Evolutionary conservation across 2,797 vertebrate species (phyloP).

Genomic region (Glossophaga mutica): DNA sequence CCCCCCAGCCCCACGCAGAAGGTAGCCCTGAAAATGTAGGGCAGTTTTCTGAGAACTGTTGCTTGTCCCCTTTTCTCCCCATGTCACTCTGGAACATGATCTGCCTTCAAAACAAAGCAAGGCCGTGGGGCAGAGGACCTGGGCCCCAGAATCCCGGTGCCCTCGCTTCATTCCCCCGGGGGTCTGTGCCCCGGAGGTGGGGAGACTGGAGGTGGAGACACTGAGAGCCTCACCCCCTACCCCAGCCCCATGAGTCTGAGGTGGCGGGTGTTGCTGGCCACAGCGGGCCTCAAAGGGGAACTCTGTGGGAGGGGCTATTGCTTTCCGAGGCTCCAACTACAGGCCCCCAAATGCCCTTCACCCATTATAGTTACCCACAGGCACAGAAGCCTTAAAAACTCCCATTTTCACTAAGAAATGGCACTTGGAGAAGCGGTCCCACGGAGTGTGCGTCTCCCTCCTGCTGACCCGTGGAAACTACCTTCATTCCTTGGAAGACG

Average conservation of each 20-base stretch:
- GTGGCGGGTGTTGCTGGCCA: neutral
- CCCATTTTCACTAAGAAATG: neutral
- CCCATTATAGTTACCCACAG: neutral
- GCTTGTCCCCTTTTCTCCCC: neutral
- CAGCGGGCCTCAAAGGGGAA: no score
- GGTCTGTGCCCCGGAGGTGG: no score
- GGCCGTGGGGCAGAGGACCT: neutral
- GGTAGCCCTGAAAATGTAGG: neutral
- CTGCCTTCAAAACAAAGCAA: slow-evolving; percentile 47
- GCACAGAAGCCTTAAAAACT: neutral
- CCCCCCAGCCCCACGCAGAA: neutral
- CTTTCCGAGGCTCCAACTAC: neutral
- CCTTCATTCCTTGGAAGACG: neutral
- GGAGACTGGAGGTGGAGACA: no score
- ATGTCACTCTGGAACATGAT: neutral
- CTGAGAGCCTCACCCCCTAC: neutral
- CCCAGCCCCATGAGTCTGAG: neutral
- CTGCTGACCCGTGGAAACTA: neutral
- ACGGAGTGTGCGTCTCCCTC: no score
- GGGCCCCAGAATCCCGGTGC: neutral
- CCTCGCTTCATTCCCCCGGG: neutral
- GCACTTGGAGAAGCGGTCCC: neutral
- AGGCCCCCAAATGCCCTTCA: neutral
- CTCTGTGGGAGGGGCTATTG: neutral
- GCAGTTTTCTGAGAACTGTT: neutral